Conservation (phyloP, 2,113 vertebrate genomes). For the Lampris incognitus region DNA sequence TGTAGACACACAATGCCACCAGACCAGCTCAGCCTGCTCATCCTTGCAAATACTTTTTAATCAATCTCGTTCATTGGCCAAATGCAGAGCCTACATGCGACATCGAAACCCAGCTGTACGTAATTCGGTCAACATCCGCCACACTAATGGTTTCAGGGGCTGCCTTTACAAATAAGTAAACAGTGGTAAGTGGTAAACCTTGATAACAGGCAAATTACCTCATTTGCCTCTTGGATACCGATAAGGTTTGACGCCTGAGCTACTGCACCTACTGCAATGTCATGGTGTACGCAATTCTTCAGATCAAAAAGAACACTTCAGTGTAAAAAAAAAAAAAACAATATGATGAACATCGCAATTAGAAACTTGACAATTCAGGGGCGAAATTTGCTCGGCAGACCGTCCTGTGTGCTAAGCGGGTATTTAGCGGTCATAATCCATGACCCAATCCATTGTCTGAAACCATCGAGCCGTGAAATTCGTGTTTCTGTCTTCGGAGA, state of each 20-base stretch:
- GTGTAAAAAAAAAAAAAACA: not conserved
- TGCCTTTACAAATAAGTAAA: constrained; percentile 5
- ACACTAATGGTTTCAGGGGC: not conserved
- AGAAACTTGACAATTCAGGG: not conserved
- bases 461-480: constrained; percentile 43
- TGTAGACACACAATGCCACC: constrained; percentile 31
- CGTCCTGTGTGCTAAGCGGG: constrained; percentile 22
- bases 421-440: constrained; percentile 57
- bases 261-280: not conserved
- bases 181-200: constrained; percentile 10
- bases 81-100: too few relatives aligned
- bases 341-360: not conserved
- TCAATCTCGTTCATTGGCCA: not conserved
- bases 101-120: too few relatives aligned
- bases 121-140: too few relatives aligned
- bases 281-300: not conserved
- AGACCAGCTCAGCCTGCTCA: constrained; percentile 35
- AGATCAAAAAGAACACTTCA: not conserved
- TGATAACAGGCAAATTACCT: constrained; percentile 17
- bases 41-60: not conserved
- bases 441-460: constrained; percentile 37
- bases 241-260: constrained; percentile 22
- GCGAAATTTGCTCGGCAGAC: constrained; percentile 36
- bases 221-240: not conserved
- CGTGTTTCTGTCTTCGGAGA: not conserved